Evolutionary conservation across 2,888 invertebrate species (phyloP).

Genomic region (Melieria crassipennis): DNA sequence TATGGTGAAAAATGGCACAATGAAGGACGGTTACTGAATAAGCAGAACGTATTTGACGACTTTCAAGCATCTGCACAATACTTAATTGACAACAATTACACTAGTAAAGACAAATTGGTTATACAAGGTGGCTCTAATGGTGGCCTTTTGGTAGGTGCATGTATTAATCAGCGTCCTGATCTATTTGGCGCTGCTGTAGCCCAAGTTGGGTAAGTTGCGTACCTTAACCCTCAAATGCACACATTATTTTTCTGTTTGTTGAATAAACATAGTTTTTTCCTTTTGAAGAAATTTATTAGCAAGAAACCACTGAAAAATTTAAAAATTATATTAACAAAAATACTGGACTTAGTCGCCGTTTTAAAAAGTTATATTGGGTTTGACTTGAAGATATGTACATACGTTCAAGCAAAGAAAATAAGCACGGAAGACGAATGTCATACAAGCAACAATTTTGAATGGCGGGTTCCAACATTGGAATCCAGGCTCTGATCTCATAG

Average conservation of each 20-base stretch:
- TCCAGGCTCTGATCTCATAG: too few relatives aligned
- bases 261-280: background rate
- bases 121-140: constrained; percentile 98
- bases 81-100: constrained; percentile 83
- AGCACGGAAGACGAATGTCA: too few relatives aligned
- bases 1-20: constrained; percentile 99
- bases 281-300: constrained; percentile 40
- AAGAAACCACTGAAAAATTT: too few relatives aligned
- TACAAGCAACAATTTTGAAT: too few relatives aligned
- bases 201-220: constrained; percentile 83
- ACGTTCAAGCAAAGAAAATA: too few relatives aligned
- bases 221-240: background rate
- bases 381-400: too few relatives aligned
- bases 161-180: constrained; percentile 94
- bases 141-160: constrained; percentile 93
- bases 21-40: constrained; percentile 87
- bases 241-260: background rate
- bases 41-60: constrained; percentile 98
- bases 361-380: too few relatives aligned
- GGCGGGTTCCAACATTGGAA: too few relatives aligned
- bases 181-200: constrained; percentile 92
- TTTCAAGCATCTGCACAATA: constrained; percentile 93
- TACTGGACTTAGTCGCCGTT: too few relatives aligned
- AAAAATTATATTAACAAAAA: too few relatives aligned
- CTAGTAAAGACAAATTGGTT: constrained; percentile 76